Conservation (phyloP, 2,888 invertebrate genomes). For the Plagodis pulveraria region DNA sequence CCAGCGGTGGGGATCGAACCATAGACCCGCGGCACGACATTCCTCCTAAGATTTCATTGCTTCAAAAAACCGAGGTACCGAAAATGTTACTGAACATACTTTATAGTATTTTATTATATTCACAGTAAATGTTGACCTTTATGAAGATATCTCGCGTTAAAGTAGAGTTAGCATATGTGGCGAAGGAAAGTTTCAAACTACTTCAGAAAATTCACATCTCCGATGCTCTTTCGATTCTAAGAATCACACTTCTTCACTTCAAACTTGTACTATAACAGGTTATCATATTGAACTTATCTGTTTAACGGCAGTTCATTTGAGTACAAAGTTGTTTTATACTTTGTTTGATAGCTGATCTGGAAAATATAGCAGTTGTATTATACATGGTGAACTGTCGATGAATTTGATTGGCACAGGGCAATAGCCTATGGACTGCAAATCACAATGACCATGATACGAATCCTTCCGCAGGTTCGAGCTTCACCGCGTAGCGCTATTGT, state of each 20-base stretch:
- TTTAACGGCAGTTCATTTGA: conserved; percentile 1
- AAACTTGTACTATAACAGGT: conserved; percentile 18
- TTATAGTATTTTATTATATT: not conserved
- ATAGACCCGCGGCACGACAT: too few species aligned
- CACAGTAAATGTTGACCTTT: conserved; percentile 25
- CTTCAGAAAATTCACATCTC: conserved; percentile 45
- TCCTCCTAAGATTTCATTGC: too few species aligned
- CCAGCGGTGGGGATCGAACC: too few species aligned
- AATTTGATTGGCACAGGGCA: too few species aligned
- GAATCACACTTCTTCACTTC: conserved; percentile 25
- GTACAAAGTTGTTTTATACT: not conserved
- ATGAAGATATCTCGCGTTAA: conserved; percentile 34
- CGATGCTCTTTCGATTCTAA: conserved; percentile 39
- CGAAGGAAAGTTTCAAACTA: conserved; percentile 42
- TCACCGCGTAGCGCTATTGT: too few species aligned
- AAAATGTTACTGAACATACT: too few species aligned
- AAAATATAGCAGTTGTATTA: not conserved
- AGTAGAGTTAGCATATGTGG: conserved; percentile 46
- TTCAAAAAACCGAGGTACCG: too few species aligned
- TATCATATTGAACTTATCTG: conserved; percentile 14
- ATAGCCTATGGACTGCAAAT: too few species aligned
- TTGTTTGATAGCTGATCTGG: not conserved
- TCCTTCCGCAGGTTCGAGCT: too few species aligned
- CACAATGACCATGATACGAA: too few species aligned
- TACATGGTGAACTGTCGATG: too few species aligned